A percentile compares a stretch with the other conserved stretches of the same genome.
These are phyloP conservation scores for Unio pictorum DNA, from an alignment of 2,888 invertebrate genomes.

Conservation along the genomic window DNA sequence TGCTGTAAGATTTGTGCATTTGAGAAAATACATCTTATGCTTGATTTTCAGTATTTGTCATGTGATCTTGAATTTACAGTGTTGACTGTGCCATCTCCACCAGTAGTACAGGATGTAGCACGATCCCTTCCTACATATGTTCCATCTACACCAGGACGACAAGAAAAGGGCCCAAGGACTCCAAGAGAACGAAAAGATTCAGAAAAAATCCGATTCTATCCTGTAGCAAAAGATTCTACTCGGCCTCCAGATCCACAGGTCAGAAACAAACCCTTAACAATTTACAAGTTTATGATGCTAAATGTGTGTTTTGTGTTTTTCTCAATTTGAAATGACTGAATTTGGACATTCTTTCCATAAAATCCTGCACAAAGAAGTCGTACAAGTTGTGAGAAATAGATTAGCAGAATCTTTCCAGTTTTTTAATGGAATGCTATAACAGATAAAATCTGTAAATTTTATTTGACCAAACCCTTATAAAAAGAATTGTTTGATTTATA, in stretches of 20 bases:
- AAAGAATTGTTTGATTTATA: no score
- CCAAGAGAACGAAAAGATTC: constrained; percentile 54
- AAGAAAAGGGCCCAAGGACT: constrained; percentile 61
- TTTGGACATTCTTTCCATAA: background rate
- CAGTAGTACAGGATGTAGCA: constrained; percentile 52
- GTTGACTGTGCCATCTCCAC: constrained; percentile 59
- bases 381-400: background rate
- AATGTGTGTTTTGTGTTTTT: background rate
- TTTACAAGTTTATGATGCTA: no score
- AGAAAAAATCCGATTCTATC: constrained; percentile 89
- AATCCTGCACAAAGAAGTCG: background rate
- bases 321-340: background rate
- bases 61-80: no score
- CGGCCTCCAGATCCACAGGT: constrained; percentile 69
- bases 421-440: no score
- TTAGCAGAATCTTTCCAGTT: background rate
- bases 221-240: constrained; percentile 86
- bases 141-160: constrained; percentile 58
- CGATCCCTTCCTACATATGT: constrained; percentile 68
- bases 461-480: no score
- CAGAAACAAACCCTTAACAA: background rate
- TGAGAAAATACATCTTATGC: no score
- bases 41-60: no score
- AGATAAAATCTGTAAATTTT: no score
- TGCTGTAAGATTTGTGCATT: no score